Conservation (phyloP, 37 sponge, comb jelly and placozoan genomes). For the Diacarnus erythraeanus region DNA sequence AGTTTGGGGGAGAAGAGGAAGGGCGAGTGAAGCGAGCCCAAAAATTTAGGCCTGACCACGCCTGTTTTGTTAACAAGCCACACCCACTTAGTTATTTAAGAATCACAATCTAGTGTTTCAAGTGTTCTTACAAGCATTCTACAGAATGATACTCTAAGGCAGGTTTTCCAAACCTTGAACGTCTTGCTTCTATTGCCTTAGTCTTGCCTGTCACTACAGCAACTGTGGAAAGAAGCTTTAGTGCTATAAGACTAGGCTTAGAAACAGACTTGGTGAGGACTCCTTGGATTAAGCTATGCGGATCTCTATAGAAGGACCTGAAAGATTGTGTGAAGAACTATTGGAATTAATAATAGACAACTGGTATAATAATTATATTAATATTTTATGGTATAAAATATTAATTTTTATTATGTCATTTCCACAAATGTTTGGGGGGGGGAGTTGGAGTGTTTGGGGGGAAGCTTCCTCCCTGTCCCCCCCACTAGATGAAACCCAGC, state of each 20-base stretch:
- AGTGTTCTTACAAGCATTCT: not conserved
- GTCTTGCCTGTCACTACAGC: conserved; percentile 26
- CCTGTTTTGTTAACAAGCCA: too few species aligned
- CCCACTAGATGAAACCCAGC: not conserved
- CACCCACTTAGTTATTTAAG: too few species aligned
- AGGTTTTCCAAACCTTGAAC: conserved; percentile 17
- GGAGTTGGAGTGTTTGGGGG: too few species aligned
- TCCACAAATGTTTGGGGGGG: too few species aligned
- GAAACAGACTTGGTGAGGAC: conserved; percentile 24
- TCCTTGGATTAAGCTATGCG: conserved; percentile 21
- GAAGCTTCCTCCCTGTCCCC: too few species aligned
- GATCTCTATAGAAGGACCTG: conserved; percentile 22
- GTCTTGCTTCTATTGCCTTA: conserved; percentile 4
- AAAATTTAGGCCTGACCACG: too few species aligned
- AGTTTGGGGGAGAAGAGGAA: too few species aligned
- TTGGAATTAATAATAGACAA: not conserved
- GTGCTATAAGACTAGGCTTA: conserved; percentile 18
- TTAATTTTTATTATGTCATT: too few species aligned
- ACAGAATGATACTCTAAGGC: too few species aligned
- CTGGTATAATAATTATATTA: conserved; percentile 5
- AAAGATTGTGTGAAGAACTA: conserved; percentile 10
- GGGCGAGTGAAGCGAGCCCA: too few species aligned
- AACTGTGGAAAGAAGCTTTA: conserved; percentile 25
- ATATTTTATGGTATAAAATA: not conserved
- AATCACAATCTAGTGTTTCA: not conserved